Percentiles rank a stretch among this genome's conserved stretches.
These are phyloP conservation scores for Pinna nobilis DNA, from an alignment of 1,140 invertebrate genomes.

Conservation along the genomic window DNA sequence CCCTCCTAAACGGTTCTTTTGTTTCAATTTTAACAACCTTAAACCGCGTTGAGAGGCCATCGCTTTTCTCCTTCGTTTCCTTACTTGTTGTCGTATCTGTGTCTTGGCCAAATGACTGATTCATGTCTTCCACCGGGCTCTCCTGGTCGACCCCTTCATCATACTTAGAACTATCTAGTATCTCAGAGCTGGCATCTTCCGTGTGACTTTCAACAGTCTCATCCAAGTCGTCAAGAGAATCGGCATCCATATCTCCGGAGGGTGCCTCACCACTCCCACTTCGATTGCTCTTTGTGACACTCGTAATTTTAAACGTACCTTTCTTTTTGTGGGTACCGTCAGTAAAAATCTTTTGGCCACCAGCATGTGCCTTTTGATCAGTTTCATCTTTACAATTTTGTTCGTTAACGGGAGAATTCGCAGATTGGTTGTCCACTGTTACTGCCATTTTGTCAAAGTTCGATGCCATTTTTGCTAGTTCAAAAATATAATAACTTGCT, in stretches of 20 bases:
- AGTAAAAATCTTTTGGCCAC: conserved; percentile 11
- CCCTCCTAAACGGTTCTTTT: conserved; percentile 91
- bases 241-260: conserved; percentile 91
- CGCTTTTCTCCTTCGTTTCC: conserved; percentile 34
- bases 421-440: conserved; percentile 45
- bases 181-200: conserved; percentile 82
- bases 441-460: conserved; percentile 56
- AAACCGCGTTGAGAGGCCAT: conserved; percentile 77
- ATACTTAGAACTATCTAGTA: conserved; percentile 70
- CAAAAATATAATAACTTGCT: conserved; percentile 27
- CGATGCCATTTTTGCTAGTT: conserved; percentile 49
- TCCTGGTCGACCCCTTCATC: conserved; percentile 64
- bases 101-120: conserved; percentile 33
- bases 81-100: not conserved
- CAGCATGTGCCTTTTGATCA: conserved; percentile 15
- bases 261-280: conserved; percentile 81
- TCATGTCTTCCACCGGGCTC: conserved; percentile 57
- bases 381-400: conserved; percentile 31
- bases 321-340: conserved; percentile 80
- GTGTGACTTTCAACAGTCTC: conserved; percentile 85
- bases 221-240: conserved; percentile 94
- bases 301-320: conserved; percentile 95
- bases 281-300: conserved; percentile 80
- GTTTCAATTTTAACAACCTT: conserved; percentile 98
- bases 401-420: conserved; percentile 33